phyloP scores from a whole-genome alignment of 2,888 invertebrate species.

The Cheilosia vulpina region DNA sequence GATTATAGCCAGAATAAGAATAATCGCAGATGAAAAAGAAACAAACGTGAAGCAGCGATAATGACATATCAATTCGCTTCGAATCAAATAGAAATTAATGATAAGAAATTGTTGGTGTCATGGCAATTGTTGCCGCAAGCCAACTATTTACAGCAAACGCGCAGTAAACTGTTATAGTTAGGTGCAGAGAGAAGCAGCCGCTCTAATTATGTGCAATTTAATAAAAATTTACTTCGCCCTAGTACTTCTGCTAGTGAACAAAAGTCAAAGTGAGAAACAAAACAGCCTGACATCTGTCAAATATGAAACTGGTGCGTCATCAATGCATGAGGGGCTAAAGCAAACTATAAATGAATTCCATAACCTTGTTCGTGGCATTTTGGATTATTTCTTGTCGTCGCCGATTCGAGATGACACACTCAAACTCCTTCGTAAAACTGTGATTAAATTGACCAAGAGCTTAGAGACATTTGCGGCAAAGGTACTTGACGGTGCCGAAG shows the following conservation, averaged over 20 bases:
- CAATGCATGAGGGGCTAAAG: slow-evolving; percentile 3
- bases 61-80: slow-evolving; percentile 52
- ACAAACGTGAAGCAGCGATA: slow-evolving; percentile 34
- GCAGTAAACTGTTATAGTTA: slow-evolving; percentile 59
- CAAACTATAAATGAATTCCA: slow-evolving; percentile 50
- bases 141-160: slow-evolving; percentile 48
- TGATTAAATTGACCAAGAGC: slow-evolving; percentile 67
- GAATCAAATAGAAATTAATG: slow-evolving; percentile 55
- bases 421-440: slow-evolving; percentile 69
- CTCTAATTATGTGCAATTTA: slow-evolving; percentile 34
- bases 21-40: slow-evolving; percentile 2
- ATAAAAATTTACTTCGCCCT: slow-evolving; percentile 30
- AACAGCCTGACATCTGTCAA: slow-evolving; percentile 8
- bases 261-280: slow-evolving; percentile 1
- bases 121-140: slow-evolving; percentile 7
- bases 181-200: slow-evolving; percentile 36
- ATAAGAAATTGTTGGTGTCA: slow-evolving; percentile 38
- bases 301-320: slow-evolving; percentile 1
- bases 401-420: slow-evolving; percentile 66
- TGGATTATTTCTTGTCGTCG: slow-evolving; percentile 38
- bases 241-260: slow-evolving; percentile 27
- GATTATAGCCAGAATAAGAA: slow-evolving; percentile 23
- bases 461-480: slow-evolving; percentile 73
- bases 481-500: slow-evolving; percentile 73
- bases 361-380: slow-evolving; percentile 32